Evolutionary conservation across 2,888 invertebrate genomes (phyloP).

Genomic region (Ashinkailepas kermadecensis): DNA sequence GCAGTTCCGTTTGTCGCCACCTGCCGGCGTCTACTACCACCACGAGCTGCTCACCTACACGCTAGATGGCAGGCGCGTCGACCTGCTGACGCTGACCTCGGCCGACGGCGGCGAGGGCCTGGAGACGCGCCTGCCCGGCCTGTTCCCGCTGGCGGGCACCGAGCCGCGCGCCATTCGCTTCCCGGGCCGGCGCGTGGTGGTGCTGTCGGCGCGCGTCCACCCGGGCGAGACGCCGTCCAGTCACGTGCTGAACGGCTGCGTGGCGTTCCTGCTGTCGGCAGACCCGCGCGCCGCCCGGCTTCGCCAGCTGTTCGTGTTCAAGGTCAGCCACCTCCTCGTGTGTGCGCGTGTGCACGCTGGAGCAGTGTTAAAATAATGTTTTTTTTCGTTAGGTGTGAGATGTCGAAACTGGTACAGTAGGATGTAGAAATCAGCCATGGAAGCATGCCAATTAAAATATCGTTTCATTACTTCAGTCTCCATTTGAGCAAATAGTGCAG

Average conservation of each 20-base stretch:
- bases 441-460: too few relatives aligned
- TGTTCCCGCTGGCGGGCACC: conserved; percentile 60
- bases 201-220: conserved; percentile 81
- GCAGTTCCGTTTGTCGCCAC: not conserved
- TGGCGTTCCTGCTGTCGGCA: conserved; percentile 66
- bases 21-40: conserved; percentile 62
- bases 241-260: conserved; percentile 80
- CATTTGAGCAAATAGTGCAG: too few relatives aligned
- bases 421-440: too few relatives aligned
- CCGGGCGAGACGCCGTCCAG: conserved; percentile 88
- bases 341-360: too few relatives aligned
- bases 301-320: conserved; percentile 72
- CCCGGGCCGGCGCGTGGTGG: conserved; percentile 69
- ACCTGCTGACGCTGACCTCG: conserved; percentile 74
- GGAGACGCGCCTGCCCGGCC: conserved; percentile 61
- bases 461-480: too few relatives aligned
- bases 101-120: conserved; percentile 61
- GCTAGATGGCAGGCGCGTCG: conserved; percentile 66
- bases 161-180: conserved; percentile 65
- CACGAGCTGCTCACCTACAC: conserved; percentile 72
- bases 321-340: conserved; percentile 40
- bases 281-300: conserved; percentile 67
- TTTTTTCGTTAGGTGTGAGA: too few relatives aligned
- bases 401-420: too few relatives aligned
- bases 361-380: too few relatives aligned